Base-by-base conservation (phyloP, 1,140 invertebrate species). In the Pachypeltis micranthus region DNA sequence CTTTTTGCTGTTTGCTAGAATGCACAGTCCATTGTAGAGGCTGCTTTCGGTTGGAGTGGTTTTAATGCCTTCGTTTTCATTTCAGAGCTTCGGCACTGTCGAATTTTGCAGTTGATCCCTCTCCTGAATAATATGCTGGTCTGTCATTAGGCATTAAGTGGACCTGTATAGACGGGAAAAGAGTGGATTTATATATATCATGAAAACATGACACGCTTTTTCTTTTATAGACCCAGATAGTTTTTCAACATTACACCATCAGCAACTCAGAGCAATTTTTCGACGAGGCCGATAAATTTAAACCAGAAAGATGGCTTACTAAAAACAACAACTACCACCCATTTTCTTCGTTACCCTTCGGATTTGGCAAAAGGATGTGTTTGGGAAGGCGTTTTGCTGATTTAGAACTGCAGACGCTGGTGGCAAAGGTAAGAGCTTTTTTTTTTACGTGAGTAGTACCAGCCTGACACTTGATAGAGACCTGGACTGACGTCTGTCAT, bases 291-390 rank as follows among this genome's bases (percentile, higher is more conserved):
- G 72, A 81, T 1, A 72, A 80, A 61, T 91, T 88, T 72, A 62
- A 79, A 1, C 90, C 90, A 0, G 88, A 91, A 69, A 76, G 90
- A 44, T 93, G 90, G 89, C 67, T 89, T 26, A 80, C 79, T 70
- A 67, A 63, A 24, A 70, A 56, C 34, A 58, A 56, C 47, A 34
- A 61, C 16, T 63, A 63, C 29, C 69, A 68, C 25, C 69, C 85
- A 7, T 90, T 88, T 70, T 84, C 86, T 0, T 85, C 84, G 2
- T 75, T 91, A 60, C 88, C 89, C 1, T 92, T 91, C 73, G 88
- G 89, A 25, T 90, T 86, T 74, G 89, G 89, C 0, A 77, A 86
- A 61, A 79, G 89, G 66, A 88, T 89, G 81, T 92, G 89, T 72
- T 77, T 91, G 26, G 89, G 89, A 16, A 80, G 85, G 63, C 75